Base-by-base conservation (phyloP, 2,797 vertebrate species). In the Pteropus rufus region DNA sequence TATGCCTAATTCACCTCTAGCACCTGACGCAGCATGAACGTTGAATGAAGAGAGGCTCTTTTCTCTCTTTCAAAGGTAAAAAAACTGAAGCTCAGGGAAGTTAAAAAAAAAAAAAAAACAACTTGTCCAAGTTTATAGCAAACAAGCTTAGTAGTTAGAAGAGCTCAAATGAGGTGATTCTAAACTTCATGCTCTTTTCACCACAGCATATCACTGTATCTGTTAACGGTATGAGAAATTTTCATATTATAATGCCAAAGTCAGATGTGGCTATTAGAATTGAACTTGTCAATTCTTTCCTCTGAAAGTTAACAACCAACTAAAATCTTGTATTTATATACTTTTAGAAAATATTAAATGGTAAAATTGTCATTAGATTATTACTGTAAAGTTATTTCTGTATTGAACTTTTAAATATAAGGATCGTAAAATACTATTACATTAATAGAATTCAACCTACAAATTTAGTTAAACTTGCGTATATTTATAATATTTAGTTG, bases 1-100 rank as follows among this genome's bases (percentile, higher is more conserved):
- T 91, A 7, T 60, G 36, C 3, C 18, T 77, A n/a, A 16, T 75
- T 80, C 34, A 49, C 24, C 2, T 54, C 26, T 36, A 76, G 54
- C 16, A 24, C 44, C 39, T 62, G 62, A 41, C 21, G 70, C 4
- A 76, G 49, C 60, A 15, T 64, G 49, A 24, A 4, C 24, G 21
- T 4, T 80, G 16, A 76, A 56, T 29, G 18, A 65, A 91, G 41
- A 81, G 23, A 89, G 60, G 44, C 29, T 49, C 15, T 67, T 89
- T 92, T 60, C 56, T 58, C 39, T 70, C 8, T 65, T 95, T 94
- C 77, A 82, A 94, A 94, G 82, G 46, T 39, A 76, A 96, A 65
- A 86, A 89, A 93, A 75, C 46, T 88, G 72, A 92, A 31, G 73
- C 23, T 87, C 67, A 86, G 31, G 31, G 29, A 93, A 46, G 46